Conservation (phyloP, 2,888 invertebrate genomes). For the Leistus spinibarbis region DNA sequence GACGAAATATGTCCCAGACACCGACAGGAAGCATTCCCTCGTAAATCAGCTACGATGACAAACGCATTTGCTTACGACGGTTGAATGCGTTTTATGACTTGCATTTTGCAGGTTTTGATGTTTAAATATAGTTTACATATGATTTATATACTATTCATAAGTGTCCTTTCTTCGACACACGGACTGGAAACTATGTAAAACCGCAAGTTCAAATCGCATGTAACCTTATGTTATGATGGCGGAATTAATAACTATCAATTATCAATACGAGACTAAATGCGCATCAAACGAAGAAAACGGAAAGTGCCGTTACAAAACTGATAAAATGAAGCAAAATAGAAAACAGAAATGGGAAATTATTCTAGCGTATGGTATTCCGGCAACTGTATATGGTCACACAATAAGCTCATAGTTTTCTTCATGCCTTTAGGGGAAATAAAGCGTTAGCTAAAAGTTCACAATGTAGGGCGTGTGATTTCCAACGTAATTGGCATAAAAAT, state of each 20-base stretch:
- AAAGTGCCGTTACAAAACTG: background rate
- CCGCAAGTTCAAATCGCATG: background rate
- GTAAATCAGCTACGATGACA: slow-evolving; percentile 17
- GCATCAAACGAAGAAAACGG: background rate
- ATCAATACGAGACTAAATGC: background rate
- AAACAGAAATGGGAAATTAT: background rate
- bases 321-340: background rate
- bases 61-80: background rate
- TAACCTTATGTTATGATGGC: background rate
- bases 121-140: too few relatives aligned
- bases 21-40: slow-evolving; percentile 19
- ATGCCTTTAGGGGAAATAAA: background rate
- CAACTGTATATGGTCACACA: background rate
- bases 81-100: background rate
- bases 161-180: too few relatives aligned
- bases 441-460: background rate
- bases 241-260: background rate
- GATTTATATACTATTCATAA: too few relatives aligned
- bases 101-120: background rate
- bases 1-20: background rate
- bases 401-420: background rate
- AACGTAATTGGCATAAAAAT: background rate
- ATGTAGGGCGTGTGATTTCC: background rate
- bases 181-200: too few relatives aligned
- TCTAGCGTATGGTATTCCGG: background rate